Conservation (phyloP, 2,888 invertebrate genomes). For the Drosophila colorata region DNA sequence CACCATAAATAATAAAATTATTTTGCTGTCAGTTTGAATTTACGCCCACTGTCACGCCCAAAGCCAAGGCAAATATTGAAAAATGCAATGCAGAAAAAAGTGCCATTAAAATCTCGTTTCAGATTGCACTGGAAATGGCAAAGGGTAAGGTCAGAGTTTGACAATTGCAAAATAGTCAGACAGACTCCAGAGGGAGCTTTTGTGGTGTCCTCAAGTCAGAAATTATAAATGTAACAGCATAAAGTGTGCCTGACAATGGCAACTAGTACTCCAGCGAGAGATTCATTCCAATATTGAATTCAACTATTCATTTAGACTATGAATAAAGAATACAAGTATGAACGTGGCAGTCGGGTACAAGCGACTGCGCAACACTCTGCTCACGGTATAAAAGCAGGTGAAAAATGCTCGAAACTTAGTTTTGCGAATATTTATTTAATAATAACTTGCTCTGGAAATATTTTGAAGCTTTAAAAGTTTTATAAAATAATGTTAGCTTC, state of each 20-base stretch:
- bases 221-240: slow-evolving; percentile 31
- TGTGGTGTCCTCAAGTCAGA: slow-evolving; percentile 7
- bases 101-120: slow-evolving; percentile 76
- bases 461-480: too few relatives aligned
- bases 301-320: background rate
- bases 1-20: slow-evolving; percentile 79
- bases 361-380: background rate
- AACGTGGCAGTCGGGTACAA: background rate
- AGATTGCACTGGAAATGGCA: slow-evolving; percentile 37
- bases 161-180: slow-evolving; percentile 7
- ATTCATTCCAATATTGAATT: slow-evolving; percentile 14
- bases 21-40: slow-evolving; percentile 77
- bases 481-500: too few relatives aligned
- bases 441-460: too few relatives aligned
- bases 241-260: slow-evolving; percentile 17
- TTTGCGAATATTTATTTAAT: too few relatives aligned
- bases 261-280: slow-evolving; percentile 4
- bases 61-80: slow-evolving; percentile 62
- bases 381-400: too few relatives aligned
- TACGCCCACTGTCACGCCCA: slow-evolving; percentile 54
- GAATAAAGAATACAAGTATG: background rate
- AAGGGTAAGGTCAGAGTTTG: background rate
- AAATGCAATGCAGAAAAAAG: slow-evolving; percentile 62
- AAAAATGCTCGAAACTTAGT: too few relatives aligned
- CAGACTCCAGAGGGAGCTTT: slow-evolving; percentile 6